Conservation (phyloP, 2,888 invertebrate species). For the Empis stercorea region DNA sequence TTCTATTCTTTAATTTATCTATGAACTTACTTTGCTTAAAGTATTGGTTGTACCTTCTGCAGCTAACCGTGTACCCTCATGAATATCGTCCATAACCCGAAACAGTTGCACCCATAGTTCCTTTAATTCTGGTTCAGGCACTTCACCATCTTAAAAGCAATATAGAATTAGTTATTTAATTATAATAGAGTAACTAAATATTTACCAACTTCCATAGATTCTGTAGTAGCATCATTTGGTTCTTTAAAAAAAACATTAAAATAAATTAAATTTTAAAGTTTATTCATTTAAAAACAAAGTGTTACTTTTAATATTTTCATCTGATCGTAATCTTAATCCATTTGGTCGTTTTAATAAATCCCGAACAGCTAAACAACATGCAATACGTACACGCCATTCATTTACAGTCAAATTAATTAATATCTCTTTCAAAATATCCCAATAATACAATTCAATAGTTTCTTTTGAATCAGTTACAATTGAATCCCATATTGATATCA, state of each 20-base stretch:
- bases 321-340: conserved; percentile 29
- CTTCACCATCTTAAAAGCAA: conserved; percentile 20
- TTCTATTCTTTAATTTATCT: neutral
- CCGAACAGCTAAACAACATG: conserved; percentile 75
- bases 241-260: conserved; percentile 4
- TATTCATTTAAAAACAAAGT: conserved; percentile 1
- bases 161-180: neutral
- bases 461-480: conserved; percentile 76
- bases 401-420: conserved; percentile 65
- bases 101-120: conserved; percentile 65
- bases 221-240: conserved; percentile 11
- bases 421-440: conserved; percentile 54
- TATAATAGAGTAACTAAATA: conserved; percentile 1
- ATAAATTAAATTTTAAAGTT: conserved; percentile 7
- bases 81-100: conserved; percentile 88
- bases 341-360: conserved; percentile 61
- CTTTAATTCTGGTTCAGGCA: conserved; percentile 32
- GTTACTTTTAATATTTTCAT: conserved; percentile 16
- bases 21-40: conserved; percentile 52
- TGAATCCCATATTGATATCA: conserved; percentile 89
- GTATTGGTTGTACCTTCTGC: conserved; percentile 58
- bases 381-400: conserved; percentile 84
- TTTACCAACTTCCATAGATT: conserved; percentile 22
- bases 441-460: conserved; percentile 46
- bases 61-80: conserved; percentile 68